Evolutionary conservation across 2,797 vertebrate genomes (phyloP).

Genomic region (Stomatorhinus walkeri): DNA sequence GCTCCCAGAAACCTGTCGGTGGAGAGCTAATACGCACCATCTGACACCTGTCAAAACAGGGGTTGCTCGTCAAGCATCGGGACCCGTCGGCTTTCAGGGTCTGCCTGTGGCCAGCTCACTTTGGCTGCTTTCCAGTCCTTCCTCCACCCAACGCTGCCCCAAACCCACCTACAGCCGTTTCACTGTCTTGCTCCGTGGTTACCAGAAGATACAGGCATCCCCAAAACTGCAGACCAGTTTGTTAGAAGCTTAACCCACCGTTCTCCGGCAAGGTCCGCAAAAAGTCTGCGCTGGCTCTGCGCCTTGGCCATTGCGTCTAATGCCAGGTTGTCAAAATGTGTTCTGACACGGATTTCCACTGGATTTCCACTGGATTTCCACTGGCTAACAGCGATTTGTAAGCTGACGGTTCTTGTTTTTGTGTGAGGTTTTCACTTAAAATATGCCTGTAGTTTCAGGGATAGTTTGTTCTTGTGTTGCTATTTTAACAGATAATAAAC

Average conservation of each 20-base stretch:
- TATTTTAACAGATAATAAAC: neutral
- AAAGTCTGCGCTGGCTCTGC: neutral
- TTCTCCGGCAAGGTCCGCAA: neutral
- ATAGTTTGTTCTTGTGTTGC: neutral
- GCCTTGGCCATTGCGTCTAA: neutral
- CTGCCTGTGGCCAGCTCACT: conserved; percentile 57
- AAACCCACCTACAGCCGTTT: neutral
- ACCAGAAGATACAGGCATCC: neutral
- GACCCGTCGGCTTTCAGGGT: conserved; percentile 60
- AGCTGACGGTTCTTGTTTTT: neutral
- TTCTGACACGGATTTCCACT: neutral
- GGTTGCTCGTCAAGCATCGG: conserved; percentile 65
- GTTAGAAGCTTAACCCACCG: neutral
- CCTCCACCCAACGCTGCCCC: neutral
- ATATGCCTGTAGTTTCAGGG: neutral
- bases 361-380: too few relatives aligned
- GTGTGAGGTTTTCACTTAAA: neutral
- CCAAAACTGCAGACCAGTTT: neutral
- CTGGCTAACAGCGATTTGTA: neutral
- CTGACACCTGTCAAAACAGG: conserved; percentile 77
- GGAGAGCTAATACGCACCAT: conserved; percentile 70
- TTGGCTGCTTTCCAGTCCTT: conserved; percentile 22
- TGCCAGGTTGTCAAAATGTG: neutral
- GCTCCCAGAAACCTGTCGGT: conserved; percentile 59
- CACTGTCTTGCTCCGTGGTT: neutral